These are phyloP conservation scores for Notospermus geniculatus DNA, from an alignment of 1,140 invertebrate species.

Conservation along the genomic window DNA sequence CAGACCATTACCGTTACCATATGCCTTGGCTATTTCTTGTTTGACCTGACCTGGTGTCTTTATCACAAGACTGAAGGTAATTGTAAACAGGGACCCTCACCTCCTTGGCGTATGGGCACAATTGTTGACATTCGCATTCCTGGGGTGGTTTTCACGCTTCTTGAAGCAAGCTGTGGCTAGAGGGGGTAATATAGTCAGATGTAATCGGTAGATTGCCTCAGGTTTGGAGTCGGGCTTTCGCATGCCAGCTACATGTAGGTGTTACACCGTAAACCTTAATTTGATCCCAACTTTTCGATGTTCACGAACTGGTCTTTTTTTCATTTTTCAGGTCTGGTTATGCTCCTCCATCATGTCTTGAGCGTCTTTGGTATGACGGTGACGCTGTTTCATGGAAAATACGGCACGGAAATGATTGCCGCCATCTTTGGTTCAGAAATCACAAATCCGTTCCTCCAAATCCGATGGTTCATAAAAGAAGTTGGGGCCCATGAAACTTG, in stretches of 20 bases:
- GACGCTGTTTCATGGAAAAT: constrained; percentile 33
- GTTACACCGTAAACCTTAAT: too few species aligned
- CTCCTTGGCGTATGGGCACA: too few species aligned
- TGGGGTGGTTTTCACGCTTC: too few species aligned
- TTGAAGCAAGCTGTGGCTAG: too few species aligned
- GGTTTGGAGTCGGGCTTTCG: not conserved
- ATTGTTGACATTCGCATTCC: too few species aligned
- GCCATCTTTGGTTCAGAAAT: constrained; percentile 49
- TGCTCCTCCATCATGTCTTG: constrained; percentile 50
- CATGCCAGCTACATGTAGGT: constrained; percentile 8
- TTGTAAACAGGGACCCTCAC: not conserved
- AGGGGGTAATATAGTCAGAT: not conserved
- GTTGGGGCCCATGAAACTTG: constrained; percentile 32
- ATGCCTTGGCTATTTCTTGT: constrained; percentile 51
- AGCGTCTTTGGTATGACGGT: constrained; percentile 41
- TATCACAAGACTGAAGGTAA: constrained; percentile 52
- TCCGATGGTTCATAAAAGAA: constrained; percentile 51
- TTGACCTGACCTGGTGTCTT: constrained; percentile 51
- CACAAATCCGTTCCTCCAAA: constrained; percentile 54
- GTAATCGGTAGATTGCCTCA: not conserved
- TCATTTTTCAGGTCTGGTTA: constrained; percentile 38
- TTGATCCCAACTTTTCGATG: too few species aligned
- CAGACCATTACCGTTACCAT: constrained; percentile 36
- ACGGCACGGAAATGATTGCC: constrained; percentile 49
- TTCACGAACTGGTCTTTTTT: too few species aligned